These are phyloP conservation scores for Pseudomyrmex sp. DNA, from an alignment of 1,140 invertebrate species.

Conservation along the genomic window DNA sequence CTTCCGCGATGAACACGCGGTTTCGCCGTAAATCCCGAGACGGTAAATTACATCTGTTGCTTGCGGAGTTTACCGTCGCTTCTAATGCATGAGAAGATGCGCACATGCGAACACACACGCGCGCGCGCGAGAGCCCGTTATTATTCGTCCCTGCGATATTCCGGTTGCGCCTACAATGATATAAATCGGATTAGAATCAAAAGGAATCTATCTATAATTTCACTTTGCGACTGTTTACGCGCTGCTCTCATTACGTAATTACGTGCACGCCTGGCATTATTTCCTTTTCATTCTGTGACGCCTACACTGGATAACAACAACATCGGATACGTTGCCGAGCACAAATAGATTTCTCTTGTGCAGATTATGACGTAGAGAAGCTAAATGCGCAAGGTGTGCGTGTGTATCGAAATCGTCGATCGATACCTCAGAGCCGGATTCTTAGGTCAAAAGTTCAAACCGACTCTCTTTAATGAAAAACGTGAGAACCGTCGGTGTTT, in stretches of 20 bases:
- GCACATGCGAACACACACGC: neutral
- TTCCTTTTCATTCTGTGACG: neutral
- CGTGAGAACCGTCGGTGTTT: too few species aligned
- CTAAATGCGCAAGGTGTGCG: too few species aligned
- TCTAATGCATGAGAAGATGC: neutral
- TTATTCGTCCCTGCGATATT: neutral
- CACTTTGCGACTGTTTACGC: neutral
- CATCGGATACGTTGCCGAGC: neutral
- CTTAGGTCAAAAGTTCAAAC: too few species aligned
- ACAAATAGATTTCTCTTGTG: neutral
- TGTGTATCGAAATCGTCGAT: too few species aligned
- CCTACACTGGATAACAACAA: neutral
- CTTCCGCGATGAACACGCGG: neutral
- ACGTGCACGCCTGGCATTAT: neutral
- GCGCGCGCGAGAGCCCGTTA: neutral
- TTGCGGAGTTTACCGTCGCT: neutral
- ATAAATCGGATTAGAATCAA: slow-evolving; percentile 18
- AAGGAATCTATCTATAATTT: slow-evolving; percentile 9
- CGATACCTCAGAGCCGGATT: too few species aligned
- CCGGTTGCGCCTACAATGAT: neutral
- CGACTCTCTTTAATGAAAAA: too few species aligned
- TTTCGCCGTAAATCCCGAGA: neutral
- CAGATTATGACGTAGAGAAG: neutral
- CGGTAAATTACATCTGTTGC: slow-evolving; percentile 1
- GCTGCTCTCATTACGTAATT: slow-evolving; percentile 12